Evolutionary conservation across 2,113 vertebrate genomes (phyloP).

Genomic region (Taurulus bubalis): DNA sequence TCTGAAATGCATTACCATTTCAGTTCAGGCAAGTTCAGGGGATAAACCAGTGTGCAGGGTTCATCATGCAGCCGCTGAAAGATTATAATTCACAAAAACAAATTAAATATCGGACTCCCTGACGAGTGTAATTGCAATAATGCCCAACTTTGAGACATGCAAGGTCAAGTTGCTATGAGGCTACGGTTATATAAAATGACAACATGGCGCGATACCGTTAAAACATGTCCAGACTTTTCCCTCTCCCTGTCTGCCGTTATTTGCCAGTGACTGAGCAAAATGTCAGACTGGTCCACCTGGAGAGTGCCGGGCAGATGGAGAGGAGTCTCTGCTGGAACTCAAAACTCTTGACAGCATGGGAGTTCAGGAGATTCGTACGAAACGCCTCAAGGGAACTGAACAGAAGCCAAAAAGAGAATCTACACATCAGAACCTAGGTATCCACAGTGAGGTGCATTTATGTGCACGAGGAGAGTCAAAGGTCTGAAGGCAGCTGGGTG

Average conservation of each 20-base stretch:
- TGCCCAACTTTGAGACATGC: not conserved
- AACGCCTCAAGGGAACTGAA: constrained; percentile 37
- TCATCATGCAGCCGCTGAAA: not conserved
- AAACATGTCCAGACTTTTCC: not conserved
- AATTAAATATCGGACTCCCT: not conserved
- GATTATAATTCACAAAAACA: not conserved
- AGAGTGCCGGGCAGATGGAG: constrained; percentile 52
- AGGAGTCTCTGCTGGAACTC: constrained; percentile 54
- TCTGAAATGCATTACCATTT: not conserved
- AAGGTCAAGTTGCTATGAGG: constrained; percentile 16
- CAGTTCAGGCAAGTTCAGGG: not conserved
- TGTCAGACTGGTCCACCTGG: constrained; percentile 59
- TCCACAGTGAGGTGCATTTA: constrained; percentile 14
- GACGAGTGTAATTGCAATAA: not conserved
- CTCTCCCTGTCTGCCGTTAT: constrained; percentile 24
- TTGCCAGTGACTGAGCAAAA: constrained; percentile 62
- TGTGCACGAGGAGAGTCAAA: constrained; percentile 28
- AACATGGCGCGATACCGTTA: not conserved
- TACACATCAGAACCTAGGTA: constrained; percentile 14
- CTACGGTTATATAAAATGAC: constrained; percentile 17
- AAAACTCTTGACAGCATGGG: constrained; percentile 39
- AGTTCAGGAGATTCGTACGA: constrained; percentile 42
- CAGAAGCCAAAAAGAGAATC: constrained; percentile 26
- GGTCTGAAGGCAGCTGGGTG: not conserved
- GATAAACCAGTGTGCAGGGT: not conserved